Conservation (phyloP, 1,140 invertebrate genomes). For the Platyscapa corneri region DNA sequence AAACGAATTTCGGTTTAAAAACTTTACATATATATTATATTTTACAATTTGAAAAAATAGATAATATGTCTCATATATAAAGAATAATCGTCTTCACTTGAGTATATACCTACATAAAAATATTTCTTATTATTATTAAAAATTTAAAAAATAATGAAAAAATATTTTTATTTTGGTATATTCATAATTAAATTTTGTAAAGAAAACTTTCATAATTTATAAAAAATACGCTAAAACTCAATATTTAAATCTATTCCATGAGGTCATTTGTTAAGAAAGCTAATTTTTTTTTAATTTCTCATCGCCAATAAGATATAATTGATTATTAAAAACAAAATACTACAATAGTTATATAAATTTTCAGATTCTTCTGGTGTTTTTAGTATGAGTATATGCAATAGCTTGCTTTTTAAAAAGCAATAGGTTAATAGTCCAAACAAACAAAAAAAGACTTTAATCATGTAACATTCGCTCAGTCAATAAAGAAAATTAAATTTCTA, state of each 20-base stretch:
- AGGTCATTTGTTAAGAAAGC: neutral
- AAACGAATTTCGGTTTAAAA: neutral
- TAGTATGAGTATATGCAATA: neutral
- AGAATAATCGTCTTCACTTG: too few species aligned
- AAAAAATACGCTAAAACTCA: neutral
- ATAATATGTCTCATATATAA: neutral
- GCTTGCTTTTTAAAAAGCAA: neutral
- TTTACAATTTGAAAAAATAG: neutral
- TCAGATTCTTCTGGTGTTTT: neutral
- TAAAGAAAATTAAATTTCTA: slow-evolving; percentile 6
- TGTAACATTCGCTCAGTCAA: slow-evolving; percentile 24
- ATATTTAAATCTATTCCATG: neutral
- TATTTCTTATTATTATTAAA: neutral
- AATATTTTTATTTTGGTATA: neutral
- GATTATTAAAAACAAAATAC: neutral
- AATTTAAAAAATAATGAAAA: neutral
- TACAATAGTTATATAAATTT: neutral
- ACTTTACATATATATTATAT: neutral
- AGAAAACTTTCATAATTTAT: neutral
- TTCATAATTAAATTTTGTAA: neutral
- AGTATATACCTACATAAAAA: neutral
- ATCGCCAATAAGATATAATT: neutral
- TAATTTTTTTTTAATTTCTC: neutral
- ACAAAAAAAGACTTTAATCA: neutral
- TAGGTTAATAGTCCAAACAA: neutral